Conservation (phyloP, 2,888 invertebrate species). For the Tortricodes alternella region DNA sequence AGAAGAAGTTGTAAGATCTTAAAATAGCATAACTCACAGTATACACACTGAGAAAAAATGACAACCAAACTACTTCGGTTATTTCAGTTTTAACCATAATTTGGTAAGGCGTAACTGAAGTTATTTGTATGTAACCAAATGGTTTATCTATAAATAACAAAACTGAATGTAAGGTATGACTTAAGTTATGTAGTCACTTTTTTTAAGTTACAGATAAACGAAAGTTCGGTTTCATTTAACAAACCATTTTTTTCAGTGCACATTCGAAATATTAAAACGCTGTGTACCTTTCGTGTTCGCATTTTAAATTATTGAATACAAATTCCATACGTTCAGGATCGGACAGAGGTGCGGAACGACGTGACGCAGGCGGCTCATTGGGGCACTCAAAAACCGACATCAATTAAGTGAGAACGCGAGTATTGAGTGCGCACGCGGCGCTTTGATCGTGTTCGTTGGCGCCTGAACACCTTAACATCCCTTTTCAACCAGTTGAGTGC, state of each 20-base stretch:
- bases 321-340: constrained; percentile 69
- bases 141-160: too few relatives aligned
- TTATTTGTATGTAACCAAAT: too few relatives aligned
- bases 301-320: constrained; percentile 67
- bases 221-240: too few relatives aligned
- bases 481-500: constrained; percentile 33
- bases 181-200: too few relatives aligned
- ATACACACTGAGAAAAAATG: too few relatives aligned
- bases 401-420: constrained; percentile 65
- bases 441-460: constrained; percentile 60
- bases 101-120: too few relatives aligned
- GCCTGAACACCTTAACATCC: constrained; percentile 41
- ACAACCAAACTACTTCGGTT: too few relatives aligned
- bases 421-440: constrained; percentile 43
- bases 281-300: constrained; percentile 16
- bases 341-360: constrained; percentile 62
- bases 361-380: constrained; percentile 65
- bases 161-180: too few relatives aligned
- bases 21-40: too few relatives aligned
- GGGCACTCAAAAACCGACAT: constrained; percentile 75
- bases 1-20: too few relatives aligned
- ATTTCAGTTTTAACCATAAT: too few relatives aligned
- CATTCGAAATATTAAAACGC: constrained; percentile 8
- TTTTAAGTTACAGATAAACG: too few relatives aligned
- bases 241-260: neutral